phyloP scores from a whole-genome alignment of 2,797 vertebrate species.

The Heterohyrax brucei region DNA sequence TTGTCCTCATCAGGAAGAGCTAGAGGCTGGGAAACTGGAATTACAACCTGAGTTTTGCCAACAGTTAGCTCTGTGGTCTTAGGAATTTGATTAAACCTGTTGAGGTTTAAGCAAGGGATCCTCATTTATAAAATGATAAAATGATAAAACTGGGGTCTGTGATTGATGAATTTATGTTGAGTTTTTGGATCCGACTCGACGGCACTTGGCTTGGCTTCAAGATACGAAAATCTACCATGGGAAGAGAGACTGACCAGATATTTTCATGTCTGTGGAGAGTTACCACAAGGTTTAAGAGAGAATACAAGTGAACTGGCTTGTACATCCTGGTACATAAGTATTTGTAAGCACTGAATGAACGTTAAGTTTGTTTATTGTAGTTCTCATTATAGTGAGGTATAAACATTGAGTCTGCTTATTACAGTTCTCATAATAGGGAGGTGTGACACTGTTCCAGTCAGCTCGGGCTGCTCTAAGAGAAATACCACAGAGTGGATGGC shows the following conservation, averaged over 20 bases:
- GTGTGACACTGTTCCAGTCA: no score
- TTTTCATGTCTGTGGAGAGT: not conserved
- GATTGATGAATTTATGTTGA: conserved; percentile 63
- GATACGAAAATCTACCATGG: conserved; percentile 19
- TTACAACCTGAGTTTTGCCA: conserved; percentile 46
- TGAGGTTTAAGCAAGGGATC: not conserved
- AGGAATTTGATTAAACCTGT: conserved; percentile 1
- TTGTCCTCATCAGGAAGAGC: not conserved
- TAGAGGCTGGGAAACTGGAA: not conserved
- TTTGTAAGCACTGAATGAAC: conserved; percentile 41
- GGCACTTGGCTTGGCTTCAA: not conserved
- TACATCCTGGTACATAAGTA: not conserved
- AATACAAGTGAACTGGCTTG: conserved; percentile 24
- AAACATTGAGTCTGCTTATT: no score
- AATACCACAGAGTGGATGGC: no score
- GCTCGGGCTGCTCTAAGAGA: no score
- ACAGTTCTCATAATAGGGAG: no score
- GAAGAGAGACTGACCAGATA: not conserved
- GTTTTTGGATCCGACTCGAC: not conserved
- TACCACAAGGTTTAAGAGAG: not conserved
- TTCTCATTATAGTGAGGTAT: conserved; percentile 28
- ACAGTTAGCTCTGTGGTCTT: not conserved
- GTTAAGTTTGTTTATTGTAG: not conserved
- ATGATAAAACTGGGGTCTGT: conserved; percentile 5
- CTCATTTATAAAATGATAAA: conserved; percentile 48